These are phyloP conservation scores for Hippasteria phrygiana DNA, from an alignment of 53 echinoderm and acorn worm species.

Conservation along the genomic window DNA sequence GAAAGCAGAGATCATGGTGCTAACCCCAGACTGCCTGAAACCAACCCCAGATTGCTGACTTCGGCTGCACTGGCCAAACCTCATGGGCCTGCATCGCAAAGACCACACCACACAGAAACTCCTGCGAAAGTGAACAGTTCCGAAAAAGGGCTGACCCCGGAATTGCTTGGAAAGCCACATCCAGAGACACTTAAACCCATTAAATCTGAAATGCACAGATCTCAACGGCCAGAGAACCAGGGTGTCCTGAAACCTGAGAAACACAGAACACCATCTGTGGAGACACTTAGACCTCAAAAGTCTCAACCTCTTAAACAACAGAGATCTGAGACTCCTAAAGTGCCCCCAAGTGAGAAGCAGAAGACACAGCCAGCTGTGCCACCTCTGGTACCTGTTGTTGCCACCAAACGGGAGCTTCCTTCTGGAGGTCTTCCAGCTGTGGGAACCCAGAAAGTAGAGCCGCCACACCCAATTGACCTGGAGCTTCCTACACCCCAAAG, in stretches of 20 bases:
- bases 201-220: slow-evolving; percentile 35
- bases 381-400: slow-evolving; percentile 31
- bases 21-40: slow-evolving; percentile 46
- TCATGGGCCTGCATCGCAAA: slow-evolving; percentile 15
- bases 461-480: slow-evolving; percentile 40
- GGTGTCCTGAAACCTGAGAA: slow-evolving; percentile 17
- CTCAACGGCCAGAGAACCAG: slow-evolving; percentile 36
- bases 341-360: slow-evolving; percentile 26
- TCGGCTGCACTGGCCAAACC: slow-evolving; percentile 12
- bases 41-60: not conserved
- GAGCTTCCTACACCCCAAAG: slow-evolving; percentile 52
- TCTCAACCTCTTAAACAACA: slow-evolving; percentile 37
- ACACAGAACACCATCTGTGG: slow-evolving; percentile 25
- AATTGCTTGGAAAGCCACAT: slow-evolving; percentile 27
- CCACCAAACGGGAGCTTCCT: slow-evolving; percentile 5
- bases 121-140: slow-evolving; percentile 33
- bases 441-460: slow-evolving; percentile 43
- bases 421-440: not conserved
- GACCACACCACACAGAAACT: slow-evolving; percentile 59
- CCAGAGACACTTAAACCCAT: slow-evolving; percentile 18
- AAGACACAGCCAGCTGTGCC: slow-evolving; percentile 45
- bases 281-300: slow-evolving; percentile 24
- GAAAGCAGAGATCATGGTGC: slow-evolving; percentile 41
- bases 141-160: slow-evolving; percentile 20
- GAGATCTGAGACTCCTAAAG: slow-evolving; percentile 28